Evolutionary conservation across 2,888 invertebrate species (phyloP), one percentile per base, ranked within the genome.

Genomic region (Prostheceraeus crozeri): DNA sequence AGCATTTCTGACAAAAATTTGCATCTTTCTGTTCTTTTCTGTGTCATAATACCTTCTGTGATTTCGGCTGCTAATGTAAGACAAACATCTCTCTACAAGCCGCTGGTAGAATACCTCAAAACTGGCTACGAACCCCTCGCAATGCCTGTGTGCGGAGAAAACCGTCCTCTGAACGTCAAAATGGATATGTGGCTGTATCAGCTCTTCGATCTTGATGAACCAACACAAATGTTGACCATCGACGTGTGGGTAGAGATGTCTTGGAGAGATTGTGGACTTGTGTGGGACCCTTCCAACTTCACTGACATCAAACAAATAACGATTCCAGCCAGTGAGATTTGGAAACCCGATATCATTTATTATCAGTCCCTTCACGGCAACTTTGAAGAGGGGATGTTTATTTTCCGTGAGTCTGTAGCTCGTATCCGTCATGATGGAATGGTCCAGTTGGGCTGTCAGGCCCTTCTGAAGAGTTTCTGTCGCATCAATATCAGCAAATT

Each of bases 171-270:
- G 36, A n/a, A 16, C 19, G 55, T 55, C n/a, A 48, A 21, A 8
- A 14, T 58, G 59, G 59, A 59, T 35, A 59, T 57, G 11, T 59
- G 53, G 59, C 57, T 59, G 25, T 59, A 61, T 59, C 59, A 59
- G 33, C 40, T 59, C 11, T 59, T 35, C 33, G 59, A 59, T 36
- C 57, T 59, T 33, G 59, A 59, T 23, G 59, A 59, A 21, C 59
- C 59, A 61, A 59, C 58, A 3, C 59, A 59, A 30, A 59, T 59
- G 59, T 40, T 59, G 19, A 59, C 35, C 10, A 54, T 59, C 35
- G 59, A 59, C 33, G 59, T 59, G 3, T 59, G 59, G 59, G 19
- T 59, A 19, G 59, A 59, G 30, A 58, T 59, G 57, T 58, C 59
- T 6, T 59, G 59, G 59, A 19, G 28, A 8, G 59, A 59, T 21